Percentiles rank a stretch among this genome's conserved stretches.
phyloP scores from a whole-genome alignment of 2,113 vertebrate genomes.

The Callorhinus ursinus region DNA sequence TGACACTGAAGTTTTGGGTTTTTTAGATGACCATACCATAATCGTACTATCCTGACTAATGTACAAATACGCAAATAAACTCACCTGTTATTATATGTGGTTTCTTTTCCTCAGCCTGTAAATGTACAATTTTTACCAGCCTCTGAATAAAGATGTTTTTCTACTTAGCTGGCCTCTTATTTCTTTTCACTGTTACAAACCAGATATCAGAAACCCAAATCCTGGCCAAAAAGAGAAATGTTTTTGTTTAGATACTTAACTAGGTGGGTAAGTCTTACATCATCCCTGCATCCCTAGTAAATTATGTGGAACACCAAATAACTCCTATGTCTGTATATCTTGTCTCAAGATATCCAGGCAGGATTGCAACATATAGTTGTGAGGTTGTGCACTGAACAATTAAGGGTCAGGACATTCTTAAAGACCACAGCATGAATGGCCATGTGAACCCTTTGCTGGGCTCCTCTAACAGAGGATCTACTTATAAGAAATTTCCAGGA shows the following conservation, averaged over 20 bases:
- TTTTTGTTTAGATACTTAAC: not conserved
- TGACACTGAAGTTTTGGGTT: not conserved
- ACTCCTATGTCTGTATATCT: not conserved
- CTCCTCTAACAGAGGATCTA: not conserved
- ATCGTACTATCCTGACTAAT: not conserved
- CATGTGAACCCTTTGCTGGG: not conserved
- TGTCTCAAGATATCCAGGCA: not conserved
- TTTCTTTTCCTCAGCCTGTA: slow-evolving; percentile 15
- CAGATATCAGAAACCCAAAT: slow-evolving; percentile 18
- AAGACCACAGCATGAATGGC: not conserved
- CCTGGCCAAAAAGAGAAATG: not conserved
- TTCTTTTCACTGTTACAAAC: not conserved
- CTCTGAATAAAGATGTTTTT: slow-evolving; percentile 9
- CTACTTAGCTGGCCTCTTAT: not conserved
- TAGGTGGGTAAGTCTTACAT: not conserved
- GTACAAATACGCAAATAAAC: not conserved
- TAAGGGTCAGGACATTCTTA: not conserved
- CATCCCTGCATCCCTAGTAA: not conserved
- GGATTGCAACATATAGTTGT: not conserved
- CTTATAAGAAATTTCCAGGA: not conserved
- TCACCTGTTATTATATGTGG: not conserved
- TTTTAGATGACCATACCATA: not conserved
- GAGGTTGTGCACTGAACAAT: not conserved
- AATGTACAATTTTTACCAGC: not conserved
- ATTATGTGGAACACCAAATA: not conserved